Evolutionary conservation across 2,888 invertebrate species (phyloP).

Genomic region (Leptopterna dolabrata): DNA sequence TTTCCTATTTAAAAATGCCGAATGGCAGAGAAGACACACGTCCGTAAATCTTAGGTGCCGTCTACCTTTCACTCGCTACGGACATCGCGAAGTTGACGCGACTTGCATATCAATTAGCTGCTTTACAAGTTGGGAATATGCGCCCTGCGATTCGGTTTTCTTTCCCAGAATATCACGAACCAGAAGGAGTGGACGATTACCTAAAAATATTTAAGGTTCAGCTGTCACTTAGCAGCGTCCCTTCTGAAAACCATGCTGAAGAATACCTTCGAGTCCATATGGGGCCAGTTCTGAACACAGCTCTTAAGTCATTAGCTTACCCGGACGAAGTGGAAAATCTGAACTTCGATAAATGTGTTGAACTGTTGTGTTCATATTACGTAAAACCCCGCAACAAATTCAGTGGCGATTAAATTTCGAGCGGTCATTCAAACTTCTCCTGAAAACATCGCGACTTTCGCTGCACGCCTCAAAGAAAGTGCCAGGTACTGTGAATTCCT

Average conservation of each 20-base stretch:
- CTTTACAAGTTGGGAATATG: background rate
- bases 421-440: background rate
- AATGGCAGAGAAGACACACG: background rate
- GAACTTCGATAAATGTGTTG: background rate
- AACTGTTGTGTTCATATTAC: background rate
- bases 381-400: background rate
- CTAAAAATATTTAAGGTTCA: background rate
- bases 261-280: conserved; percentile 27
- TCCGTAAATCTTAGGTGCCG: background rate
- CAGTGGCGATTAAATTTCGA: conserved; percentile 9
- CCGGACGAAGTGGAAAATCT: conserved; percentile 6
- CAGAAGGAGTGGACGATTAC: no score
- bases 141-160: background rate
- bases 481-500: conserved; percentile 22
- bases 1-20: background rate
- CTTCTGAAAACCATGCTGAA: background rate
- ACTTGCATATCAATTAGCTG: background rate
- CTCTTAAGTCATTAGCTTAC: background rate
- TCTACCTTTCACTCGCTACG: background rate
- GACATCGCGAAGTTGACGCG: background rate
- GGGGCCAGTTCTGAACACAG: conserved; percentile 13
- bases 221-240: background rate
- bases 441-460: background rate
- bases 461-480: background rate
- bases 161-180: background rate